These are phyloP conservation scores for Porites divaricata DNA, from an alignment of 92 coral and sea anemone species.

Conservation along the genomic window DNA sequence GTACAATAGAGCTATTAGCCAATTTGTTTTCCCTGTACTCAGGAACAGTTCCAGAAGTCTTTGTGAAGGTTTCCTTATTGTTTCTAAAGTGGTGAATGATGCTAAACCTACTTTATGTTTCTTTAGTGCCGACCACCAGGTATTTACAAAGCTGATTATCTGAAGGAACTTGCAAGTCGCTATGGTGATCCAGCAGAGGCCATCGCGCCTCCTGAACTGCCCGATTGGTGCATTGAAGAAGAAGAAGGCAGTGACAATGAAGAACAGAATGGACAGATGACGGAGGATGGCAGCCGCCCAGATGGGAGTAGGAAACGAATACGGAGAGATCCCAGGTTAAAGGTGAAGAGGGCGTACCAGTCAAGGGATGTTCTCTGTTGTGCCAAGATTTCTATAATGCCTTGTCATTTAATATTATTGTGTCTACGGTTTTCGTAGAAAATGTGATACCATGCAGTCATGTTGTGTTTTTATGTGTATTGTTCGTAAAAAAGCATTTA, in stretches of 20 bases:
- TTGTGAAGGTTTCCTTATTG: no score
- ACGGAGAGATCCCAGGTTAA: constrained; percentile 70
- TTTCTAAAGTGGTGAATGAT: no score
- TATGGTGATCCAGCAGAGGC: constrained; percentile 79
- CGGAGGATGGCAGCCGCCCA: constrained; percentile 64
- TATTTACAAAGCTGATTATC: constrained; percentile 89
- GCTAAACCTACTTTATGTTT: neutral
- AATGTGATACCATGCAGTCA: no score
- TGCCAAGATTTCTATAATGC: neutral
- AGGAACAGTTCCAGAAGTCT: no score
- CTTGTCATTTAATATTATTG: no score
- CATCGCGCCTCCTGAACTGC: constrained; percentile 78
- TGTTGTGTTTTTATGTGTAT: no score
- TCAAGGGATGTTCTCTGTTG: neutral
- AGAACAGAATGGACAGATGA: constrained; percentile 42
- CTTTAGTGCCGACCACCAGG: constrained; percentile 90
- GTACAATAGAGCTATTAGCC: no score
- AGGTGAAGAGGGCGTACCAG: constrained; percentile 23
- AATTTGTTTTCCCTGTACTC: no score
- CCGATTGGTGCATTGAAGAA: constrained; percentile 96
- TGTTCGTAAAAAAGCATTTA: no score
- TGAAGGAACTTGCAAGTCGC: constrained; percentile 80
- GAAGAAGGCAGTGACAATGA: constrained; percentile 87
- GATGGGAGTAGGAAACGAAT: constrained; percentile 77
- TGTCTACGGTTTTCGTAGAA: no score